Percentiles rank a stretch among this genome's conserved stretches.
phyloP scores from a whole-genome alignment of 2,888 invertebrate species.

The Pristionchus mayeri region DNA sequence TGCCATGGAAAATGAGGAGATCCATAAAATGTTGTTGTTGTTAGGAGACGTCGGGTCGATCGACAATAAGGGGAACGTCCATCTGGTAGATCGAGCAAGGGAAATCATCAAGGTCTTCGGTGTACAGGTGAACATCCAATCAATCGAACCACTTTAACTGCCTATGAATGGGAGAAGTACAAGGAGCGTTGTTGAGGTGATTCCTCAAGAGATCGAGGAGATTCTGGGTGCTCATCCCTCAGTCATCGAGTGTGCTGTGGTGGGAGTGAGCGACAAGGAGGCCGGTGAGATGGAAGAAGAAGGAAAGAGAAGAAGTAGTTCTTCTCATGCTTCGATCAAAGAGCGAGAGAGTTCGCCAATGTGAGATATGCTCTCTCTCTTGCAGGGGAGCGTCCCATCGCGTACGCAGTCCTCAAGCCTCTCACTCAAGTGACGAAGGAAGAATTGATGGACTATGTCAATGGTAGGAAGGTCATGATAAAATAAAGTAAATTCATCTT shows the following conservation, averaged over 20 bases:
- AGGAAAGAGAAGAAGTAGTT: no score
- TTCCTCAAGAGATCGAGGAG: conserved; percentile 41
- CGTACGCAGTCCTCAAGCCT: conserved; percentile 18
- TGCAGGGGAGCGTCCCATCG: conserved; percentile 37
- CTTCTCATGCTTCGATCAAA: not conserved
- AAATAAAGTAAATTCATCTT: not conserved
- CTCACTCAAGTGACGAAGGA: conserved; percentile 18
- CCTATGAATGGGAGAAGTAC: no score
- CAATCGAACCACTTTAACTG: no score
- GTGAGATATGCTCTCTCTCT: no score
- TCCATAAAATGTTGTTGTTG: not conserved
- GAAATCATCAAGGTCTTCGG: conserved; percentile 47
- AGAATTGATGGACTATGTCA: conserved; percentile 38
- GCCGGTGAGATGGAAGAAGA: conserved; percentile 24
- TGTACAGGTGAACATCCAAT: not conserved
- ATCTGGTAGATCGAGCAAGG: conserved; percentile 25
- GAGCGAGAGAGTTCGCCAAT: not conserved
- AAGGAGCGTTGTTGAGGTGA: not conserved
- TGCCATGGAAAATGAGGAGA: no score
- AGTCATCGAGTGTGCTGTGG: conserved; percentile 33
- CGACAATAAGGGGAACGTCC: not conserved
- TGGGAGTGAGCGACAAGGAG: conserved; percentile 29
- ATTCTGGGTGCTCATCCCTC: conserved; percentile 8
- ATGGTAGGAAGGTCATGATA: not conserved
- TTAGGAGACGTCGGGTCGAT: conserved; percentile 35